These are phyloP conservation scores for Probosciger aterrimus DNA, from an alignment of 2,113 vertebrate genomes.

Conservation along the genomic window DNA sequence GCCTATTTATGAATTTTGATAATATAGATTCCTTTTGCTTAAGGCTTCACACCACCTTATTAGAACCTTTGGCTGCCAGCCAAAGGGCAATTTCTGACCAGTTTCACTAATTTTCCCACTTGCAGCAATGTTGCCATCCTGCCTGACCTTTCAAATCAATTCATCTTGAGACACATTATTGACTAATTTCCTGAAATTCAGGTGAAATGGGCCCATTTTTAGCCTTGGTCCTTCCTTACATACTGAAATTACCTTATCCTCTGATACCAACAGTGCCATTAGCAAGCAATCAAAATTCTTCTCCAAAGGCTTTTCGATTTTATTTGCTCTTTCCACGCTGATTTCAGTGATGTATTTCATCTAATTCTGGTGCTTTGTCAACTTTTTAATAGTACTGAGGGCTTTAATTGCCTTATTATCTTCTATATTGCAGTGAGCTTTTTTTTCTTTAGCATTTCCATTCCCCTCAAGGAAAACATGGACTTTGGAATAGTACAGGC, in stretches of 20 bases:
- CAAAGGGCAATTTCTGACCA: constrained; percentile 50
- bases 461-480: constrained; percentile 54
- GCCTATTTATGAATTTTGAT: constrained; percentile 18
- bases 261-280: constrained; percentile 56
- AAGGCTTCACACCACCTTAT: constrained; percentile 11
- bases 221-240: constrained; percentile 42
- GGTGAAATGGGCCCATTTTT: constrained; percentile 58
- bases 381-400: constrained; percentile 65
- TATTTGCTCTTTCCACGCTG: constrained; percentile 48
- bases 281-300: constrained; percentile 70
- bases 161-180: constrained; percentile 58
- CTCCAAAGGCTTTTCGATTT: constrained; percentile 67
- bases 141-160: constrained; percentile 68
- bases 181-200: constrained; percentile 65
- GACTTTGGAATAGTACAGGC: constrained; percentile 21
- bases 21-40: not conserved
- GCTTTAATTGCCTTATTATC: constrained; percentile 70
- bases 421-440: constrained; percentile 30
- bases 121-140: constrained; percentile 13
- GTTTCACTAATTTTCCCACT: constrained; percentile 28
- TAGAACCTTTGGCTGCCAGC: constrained; percentile 43
- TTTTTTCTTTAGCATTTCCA: constrained; percentile 47
- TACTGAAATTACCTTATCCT: constrained; percentile 57
- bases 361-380: constrained; percentile 56
- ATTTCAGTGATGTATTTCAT: constrained; percentile 63